A percentile compares a stretch with the other conserved stretches of the same genome.
Evolutionary conservation across 2,113 vertebrate genomes (phyloP).

Genomic region (Scolopax mira): DNA sequence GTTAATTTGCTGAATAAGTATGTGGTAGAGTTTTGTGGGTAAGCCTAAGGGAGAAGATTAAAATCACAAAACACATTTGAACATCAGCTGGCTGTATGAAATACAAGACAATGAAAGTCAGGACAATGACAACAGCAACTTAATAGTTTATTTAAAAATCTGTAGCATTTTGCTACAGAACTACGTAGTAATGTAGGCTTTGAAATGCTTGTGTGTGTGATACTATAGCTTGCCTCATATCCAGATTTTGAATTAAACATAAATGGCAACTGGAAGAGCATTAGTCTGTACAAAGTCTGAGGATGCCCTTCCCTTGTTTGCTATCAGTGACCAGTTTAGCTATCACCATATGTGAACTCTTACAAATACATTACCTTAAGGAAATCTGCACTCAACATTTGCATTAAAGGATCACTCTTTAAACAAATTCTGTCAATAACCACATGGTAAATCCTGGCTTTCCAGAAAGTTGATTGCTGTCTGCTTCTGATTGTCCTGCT

Average conservation of each 20-base stretch:
- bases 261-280: neutral
- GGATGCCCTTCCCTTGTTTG: neutral
- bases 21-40: conserved; percentile 56
- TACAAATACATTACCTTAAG: neutral
- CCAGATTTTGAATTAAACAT: neutral
- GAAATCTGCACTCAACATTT: neutral
- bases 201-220: neutral
- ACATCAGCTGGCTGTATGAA: conserved; percentile 24
- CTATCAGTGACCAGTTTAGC: neutral
- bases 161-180: neutral
- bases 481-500: neutral
- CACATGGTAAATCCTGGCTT: neutral
- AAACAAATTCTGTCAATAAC: neutral
- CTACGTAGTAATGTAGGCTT: neutral
- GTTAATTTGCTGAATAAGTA: conserved; percentile 63
- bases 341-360: neutral
- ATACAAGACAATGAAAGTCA: conserved; percentile 33
- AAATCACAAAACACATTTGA: conserved; percentile 49
- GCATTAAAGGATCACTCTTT: neutral
- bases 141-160: conserved; percentile 14
- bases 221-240: neutral
- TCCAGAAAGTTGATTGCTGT: neutral
- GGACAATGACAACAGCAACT: conserved; percentile 16
- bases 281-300: neutral
- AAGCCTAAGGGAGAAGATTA: conserved; percentile 57